Conservation (phyloP, 2,888 invertebrate genomes). For the Cyclophora punctaria region DNA sequence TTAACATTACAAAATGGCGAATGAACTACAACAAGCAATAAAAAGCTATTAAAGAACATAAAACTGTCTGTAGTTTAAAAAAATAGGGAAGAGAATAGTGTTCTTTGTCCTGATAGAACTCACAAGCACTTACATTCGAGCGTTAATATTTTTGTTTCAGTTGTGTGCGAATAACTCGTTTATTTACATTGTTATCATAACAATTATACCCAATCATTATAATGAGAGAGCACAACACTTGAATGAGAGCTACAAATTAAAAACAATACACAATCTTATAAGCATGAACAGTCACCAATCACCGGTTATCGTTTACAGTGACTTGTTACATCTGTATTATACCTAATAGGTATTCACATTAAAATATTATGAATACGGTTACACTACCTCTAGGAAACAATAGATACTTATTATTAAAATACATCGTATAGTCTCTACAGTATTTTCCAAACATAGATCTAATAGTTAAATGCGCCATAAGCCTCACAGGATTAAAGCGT, state of each 20-base stretch:
- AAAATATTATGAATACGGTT: constrained; percentile 22
- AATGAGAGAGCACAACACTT: constrained; percentile 28
- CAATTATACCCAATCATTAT: not conserved
- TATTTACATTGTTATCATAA: too few species aligned
- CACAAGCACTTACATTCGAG: too few species aligned
- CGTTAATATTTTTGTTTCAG: too few species aligned
- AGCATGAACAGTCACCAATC: constrained; percentile 10
- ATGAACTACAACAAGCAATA: too few species aligned
- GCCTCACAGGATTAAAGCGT: constrained; percentile 61
- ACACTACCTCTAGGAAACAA: constrained; percentile 26
- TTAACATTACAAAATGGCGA: too few species aligned
- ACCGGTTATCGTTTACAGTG: constrained; percentile 11
- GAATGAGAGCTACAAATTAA: constrained; percentile 18
- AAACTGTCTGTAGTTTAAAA: too few species aligned
- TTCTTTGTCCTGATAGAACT: too few species aligned
- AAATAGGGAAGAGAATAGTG: too few species aligned
- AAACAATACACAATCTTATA: constrained; percentile 13
- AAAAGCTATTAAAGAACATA: too few species aligned
- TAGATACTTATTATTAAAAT: constrained; percentile 41
- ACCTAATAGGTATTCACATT: constrained; percentile 25
- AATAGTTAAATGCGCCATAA: constrained; percentile 65
- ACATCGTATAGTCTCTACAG: constrained; percentile 27
- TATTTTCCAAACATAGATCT: constrained; percentile 51
- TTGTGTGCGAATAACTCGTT: too few species aligned
- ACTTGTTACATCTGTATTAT: constrained; percentile 36